Base-by-base conservation (phyloP, 2,113 vertebrate genomes). In the Gnathonemus echidnorhynchus region DNA sequence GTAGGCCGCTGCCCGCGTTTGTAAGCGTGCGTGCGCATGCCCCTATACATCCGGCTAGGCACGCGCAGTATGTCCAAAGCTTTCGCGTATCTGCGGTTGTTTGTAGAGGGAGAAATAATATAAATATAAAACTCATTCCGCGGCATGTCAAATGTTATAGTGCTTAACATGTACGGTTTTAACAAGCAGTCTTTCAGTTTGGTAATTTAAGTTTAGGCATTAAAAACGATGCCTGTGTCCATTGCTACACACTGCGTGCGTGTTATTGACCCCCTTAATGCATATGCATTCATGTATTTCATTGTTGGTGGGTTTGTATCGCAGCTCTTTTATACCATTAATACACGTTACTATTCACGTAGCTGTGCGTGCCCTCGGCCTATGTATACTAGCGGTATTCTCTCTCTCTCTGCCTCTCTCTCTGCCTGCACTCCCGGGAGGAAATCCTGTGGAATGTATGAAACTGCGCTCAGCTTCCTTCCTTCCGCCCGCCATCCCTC, bases 371-470 rank as follows among this genome's bases (percentile, higher is more conserved):
- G 46, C 90, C 39, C 42, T 89, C n/a, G 35, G 88, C 27, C 24
- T 88, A 1, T 53, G 31, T 52, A 13, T 66, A 31, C n/a, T 24
- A 17, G 48, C 66, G 49, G 86, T 88, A 52, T 84, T 49, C 35
- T 50, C 31, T 50, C 27, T 21, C 35, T 45, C 19, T 17, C 42
- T 86, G 10, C 10, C 52, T 4, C 42, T 46, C 48, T 70, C 48
- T 88, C 89, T 84, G 31, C 58, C 87, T 74, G 27, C 89, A 24
- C 15, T 87, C 35, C 39, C 62, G 87, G 45, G 93, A 95, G 95
- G 95, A 96, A 92, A 94, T 96, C 95, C 94, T 95, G 94, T 94
- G 90, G 90, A 94, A 94, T 93, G 91, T 94, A 93, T 93, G 89
- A 93, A 88, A 91, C 90, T 86, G 87, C 91, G 21, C 80, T 93